Evolutionary conservation across 1,140 invertebrate genomes (phyloP).

Genomic region (Heliothis virescens): DNA sequence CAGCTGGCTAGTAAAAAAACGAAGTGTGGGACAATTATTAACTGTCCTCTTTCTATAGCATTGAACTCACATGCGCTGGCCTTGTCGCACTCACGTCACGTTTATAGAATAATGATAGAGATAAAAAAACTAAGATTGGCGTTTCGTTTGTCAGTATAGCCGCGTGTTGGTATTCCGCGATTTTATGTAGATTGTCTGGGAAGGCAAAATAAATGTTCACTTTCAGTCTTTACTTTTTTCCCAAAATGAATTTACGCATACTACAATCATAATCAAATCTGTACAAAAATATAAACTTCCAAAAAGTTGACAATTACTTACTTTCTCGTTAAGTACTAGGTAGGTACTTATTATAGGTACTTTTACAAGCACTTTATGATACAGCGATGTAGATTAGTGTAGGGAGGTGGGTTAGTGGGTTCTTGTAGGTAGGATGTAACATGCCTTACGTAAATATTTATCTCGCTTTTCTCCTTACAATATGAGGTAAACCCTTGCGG

Average conservation of each 20-base stretch:
- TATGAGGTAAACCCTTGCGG: conserved; percentile 19
- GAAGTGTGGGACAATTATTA: conserved; percentile 74
- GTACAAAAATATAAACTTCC: too few species aligned
- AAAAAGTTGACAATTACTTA: too few species aligned
- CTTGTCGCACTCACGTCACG: conserved; percentile 62
- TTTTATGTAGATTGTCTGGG: conserved; percentile 7
- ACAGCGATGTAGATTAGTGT: background rate
- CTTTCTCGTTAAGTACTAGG: too few species aligned
- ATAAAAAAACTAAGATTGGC: conserved; percentile 57
- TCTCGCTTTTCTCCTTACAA: conserved; percentile 25
- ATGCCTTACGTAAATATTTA: background rate
- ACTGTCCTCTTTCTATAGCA: conserved; percentile 74
- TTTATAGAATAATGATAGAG: conserved; percentile 60
- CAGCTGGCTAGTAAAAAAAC: conserved; percentile 82
- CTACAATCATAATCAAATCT: too few species aligned
- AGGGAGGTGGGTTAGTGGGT: background rate
- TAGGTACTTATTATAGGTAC: background rate
- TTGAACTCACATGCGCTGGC: conserved; percentile 63
- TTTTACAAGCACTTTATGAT: background rate
- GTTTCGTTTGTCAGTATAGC: conserved; percentile 47
- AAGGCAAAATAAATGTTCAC: background rate
- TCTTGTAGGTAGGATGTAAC: background rate
- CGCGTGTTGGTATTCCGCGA: conserved; percentile 18
- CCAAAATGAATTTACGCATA: too few species aligned
- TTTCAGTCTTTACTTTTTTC: too few species aligned